A percentile compares a stretch with the other conserved stretches of the same genome.
Conservation (phyloP, 2,113 vertebrate genomes). For the Nothocercus julius region DNA sequence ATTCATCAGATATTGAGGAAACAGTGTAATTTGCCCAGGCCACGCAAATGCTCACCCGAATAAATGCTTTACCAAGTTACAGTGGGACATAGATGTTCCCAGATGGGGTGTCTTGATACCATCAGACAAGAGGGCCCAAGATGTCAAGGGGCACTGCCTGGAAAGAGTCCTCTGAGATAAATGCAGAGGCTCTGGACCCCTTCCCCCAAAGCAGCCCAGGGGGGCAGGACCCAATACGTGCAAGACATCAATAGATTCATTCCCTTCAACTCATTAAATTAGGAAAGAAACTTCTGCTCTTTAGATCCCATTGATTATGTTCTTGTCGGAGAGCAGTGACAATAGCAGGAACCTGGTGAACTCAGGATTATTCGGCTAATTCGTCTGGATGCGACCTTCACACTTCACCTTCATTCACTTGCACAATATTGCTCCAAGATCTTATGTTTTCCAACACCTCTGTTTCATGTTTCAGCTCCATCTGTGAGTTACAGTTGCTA, state of each 20-base stretch:
- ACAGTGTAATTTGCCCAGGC: not conserved
- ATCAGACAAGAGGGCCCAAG: accelerated
- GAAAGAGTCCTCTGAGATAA: not conserved
- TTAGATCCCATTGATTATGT: not conserved
- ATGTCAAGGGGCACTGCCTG: accelerated
- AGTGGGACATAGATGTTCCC: accelerated
- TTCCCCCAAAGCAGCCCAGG: not conserved
- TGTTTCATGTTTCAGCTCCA: constrained; percentile 47
- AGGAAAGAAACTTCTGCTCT: not conserved
- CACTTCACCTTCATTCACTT: not conserved
- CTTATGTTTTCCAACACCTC: not conserved
- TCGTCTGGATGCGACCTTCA: not conserved
- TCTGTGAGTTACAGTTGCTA: constrained; percentile 72
- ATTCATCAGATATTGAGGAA: not conserved
- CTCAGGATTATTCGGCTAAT: not conserved
- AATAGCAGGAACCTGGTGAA: accelerated
- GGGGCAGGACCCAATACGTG: accelerated
- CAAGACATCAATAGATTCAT: not conserved
- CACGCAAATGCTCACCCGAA: not conserved
- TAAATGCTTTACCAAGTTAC: not conserved
- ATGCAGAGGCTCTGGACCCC: not conserved
- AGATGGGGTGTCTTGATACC: not conserved
- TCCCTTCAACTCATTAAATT: not conserved
- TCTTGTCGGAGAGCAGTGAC: not conserved
- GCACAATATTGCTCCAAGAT: not conserved